Evolutionary conservation across 2,888 invertebrate genomes (phyloP), one percentile per base, ranked within the genome.

Genomic region (Notodonta ziczac): DNA sequence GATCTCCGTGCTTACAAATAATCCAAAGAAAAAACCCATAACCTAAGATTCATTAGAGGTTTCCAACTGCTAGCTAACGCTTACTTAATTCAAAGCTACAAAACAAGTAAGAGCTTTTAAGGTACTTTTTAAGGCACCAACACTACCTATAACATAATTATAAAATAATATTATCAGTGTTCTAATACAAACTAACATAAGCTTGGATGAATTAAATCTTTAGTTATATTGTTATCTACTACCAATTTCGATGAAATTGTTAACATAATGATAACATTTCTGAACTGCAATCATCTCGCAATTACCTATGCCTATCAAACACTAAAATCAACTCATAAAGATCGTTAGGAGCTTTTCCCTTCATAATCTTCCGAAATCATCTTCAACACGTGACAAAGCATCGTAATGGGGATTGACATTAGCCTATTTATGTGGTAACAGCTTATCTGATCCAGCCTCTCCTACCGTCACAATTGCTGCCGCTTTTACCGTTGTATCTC

Each of bases 301-400:
- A 68, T 69, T 64, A 59, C 53, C 35, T 64, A 58, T 52, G 24
- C 24, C 42, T 74, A 76, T 71, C 69, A 56, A 6, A 56, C 42
- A 57, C 32, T 50, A 71, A 58, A 70, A 60, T 67, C 54, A 67
- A 62, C 54, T 56, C 16, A 44, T 44, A 67, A 58, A 24, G 51
- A 72, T 75, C 62, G 65, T 76, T 74, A 72, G 58, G 42, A 70
- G 65, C 55, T 66, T 76, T 66, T 66, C 70, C 74, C 66, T 74
- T 68, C 67, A 57, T 80, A 56, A 78, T 80, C 76, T 74, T 80
- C 77, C 72, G 60, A 72, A 73, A 80, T 66, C 81, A 87, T 87
- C 90, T 84, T 81, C 80, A 76, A 80, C 83, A 90, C 91, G 91
- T 91, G 89, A 91, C 90, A 88, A 84, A 85, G 81, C 86, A 85